Base-by-base conservation (phyloP, 2,113 vertebrate genomes). In the Perccottus glenii region DNA sequence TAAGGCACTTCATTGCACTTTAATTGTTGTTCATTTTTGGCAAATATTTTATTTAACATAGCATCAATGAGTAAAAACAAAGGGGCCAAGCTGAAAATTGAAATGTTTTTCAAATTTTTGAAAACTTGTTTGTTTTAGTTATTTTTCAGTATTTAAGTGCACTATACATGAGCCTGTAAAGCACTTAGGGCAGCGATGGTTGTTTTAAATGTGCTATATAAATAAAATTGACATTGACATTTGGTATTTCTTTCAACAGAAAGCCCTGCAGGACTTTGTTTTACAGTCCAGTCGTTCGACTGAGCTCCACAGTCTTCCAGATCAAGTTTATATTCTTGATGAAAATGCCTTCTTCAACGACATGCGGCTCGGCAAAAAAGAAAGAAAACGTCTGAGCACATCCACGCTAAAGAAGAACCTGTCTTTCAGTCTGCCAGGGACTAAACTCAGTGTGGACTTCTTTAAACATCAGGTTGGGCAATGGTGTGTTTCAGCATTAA, bases 311-410 rank as follows among this genome's bases (percentile, higher is more conserved):
- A 57, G 74, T 46, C 88, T 94, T 12, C 89, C 91, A 5, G 91
- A 93, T 19, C 88, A 67, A 11, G 56, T 89, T 52, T 89, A 82
- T 11, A 93, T 94, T 64, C 85, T 89, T 74, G 93, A 94, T 3
- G 77, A 93, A 67, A 88, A 93, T 19, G 90, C 91, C 0, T 94
- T 88, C 70, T 94, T 93, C 61, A 93, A 92, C 4, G 92, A 94
- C 72, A 89, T 70, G 69, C 81, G 92, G 5, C 85, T 93, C 0
- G 88, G 92, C 45, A 92, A 85, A 70, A 90, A 87, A 56, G 88
- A 92, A 76, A 88, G 27, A 57, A 89, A 73, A 74, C 87, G 89
- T 4, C 82, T 94, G 1, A 90, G 90, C 27, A 66, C 46, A 3
- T 75, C 73, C 1, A 75, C 64, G 0, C 75, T 91, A 5, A 87